Evolutionary conservation across 2,888 invertebrate species (phyloP), one percentile per base, ranked within the genome.

Genomic region (Linnaemya vulpina): DNA sequence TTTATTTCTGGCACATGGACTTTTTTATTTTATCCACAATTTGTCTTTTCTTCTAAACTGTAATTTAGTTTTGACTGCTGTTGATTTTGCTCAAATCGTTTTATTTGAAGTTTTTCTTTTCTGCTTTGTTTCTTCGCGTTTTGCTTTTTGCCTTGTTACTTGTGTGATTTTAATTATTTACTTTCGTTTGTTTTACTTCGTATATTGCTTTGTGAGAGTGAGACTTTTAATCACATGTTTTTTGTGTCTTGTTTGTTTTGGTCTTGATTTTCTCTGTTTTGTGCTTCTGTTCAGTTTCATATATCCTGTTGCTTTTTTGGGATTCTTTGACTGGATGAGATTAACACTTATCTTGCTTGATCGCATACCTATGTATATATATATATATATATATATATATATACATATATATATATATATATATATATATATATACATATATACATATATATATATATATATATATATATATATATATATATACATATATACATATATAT

Each of bases 221-320:
- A 11, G 0, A 30, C 65, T 20, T 43, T 76, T 20, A 30, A 20
- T 15, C 17, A 40, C 10, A 43, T 53, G 30, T 43, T 40, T 67
- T 68, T 15, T 58, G 38, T 58, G n/a, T 3, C 22, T 0, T 49
- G 38, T 67, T 76, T 76, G 76, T 76, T 68, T 76, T 76, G 76
- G 46, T 68, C 49, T 76, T 58, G 58, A 76, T 58, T 76, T 76
- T 76, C 76, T 67, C 49, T 38, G 43, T 68, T 75, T 63, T 46
- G n/a, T 11, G 20, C 43, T 76, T 25, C 11, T 40, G 13, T 11
- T 40, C 40, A 7, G 1, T 43, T 7, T 76, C 35, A 20, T 20
- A 58, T 67, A 76, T 76, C 76, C 76, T 67, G 67, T 68, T 58
- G 67, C 49, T 22, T n/a, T 43, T 30, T 40, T 46, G 30, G 30